These are phyloP conservation scores for Megalonaias nervosa DNA, from an alignment of 1,140 invertebrate genomes.

Conservation along the genomic window DNA sequence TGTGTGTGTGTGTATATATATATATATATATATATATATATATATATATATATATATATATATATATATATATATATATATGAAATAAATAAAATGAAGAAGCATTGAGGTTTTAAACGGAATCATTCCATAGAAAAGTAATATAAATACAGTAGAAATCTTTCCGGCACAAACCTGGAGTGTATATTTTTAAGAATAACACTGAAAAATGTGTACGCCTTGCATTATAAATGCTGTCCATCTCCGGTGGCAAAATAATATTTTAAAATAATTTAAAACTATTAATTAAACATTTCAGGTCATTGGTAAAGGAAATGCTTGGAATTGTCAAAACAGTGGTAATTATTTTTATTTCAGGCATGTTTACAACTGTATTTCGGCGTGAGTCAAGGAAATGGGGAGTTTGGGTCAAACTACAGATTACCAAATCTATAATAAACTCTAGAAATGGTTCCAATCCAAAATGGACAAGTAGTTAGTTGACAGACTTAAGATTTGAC, in stretches of 20 bases:
- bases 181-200: neutral
- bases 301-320: neutral
- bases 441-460: constrained; percentile 1
- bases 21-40: too few relatives aligned
- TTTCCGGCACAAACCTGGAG: neutral
- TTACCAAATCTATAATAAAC: neutral
- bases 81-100: too few relatives aligned
- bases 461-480: neutral
- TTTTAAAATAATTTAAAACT: neutral
- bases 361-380: constrained; percentile 57
- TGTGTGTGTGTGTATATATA: too few relatives aligned
- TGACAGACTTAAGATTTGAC: neutral
- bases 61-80: too few relatives aligned
- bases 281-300: too few relatives aligned
- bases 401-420: constrained; percentile 44
- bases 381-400: constrained; percentile 49
- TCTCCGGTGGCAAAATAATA: neutral
- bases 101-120: too few relatives aligned
- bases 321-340: neutral
- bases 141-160: too few relatives aligned
- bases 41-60: too few relatives aligned
- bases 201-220: neutral
- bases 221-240: neutral
- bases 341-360: constrained; percentile 49
- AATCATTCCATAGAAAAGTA: too few relatives aligned